Base-by-base conservation (phyloP, 2,113 vertebrate species). In the Toxostoma redivivum region DNA sequence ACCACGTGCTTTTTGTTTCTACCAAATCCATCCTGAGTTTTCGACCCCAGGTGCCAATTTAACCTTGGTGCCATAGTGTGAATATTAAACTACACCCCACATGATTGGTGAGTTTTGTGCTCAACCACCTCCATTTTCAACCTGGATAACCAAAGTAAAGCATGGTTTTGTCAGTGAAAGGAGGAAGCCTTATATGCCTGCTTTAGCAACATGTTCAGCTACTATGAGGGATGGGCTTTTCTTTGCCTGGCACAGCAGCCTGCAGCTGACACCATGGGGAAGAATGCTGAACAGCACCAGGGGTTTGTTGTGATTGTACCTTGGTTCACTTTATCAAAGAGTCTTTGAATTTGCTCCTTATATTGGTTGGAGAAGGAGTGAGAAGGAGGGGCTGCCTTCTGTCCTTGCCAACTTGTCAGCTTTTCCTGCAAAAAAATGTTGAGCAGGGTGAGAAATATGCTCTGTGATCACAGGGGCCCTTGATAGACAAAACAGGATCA, bases 381-480 rank as follows among this genome's bases (percentile, higher is more conserved):
- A 81, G 48, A 90, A 90, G 80, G 95, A 95, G 56, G 53, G 82
- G 76, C 61, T 92, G 71, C 71, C 61, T 66, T 64, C 66, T 80
- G 70, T 90, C 81, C 87, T 91, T 95, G 94, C 90, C 91, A 97
- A 23, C 42, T 91, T 88, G 79, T 86, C 93, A 95, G 78, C 37
- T 92, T 54, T 91, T 91, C 22, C 70, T 5, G 14, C 62, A 94
- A 78, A 81, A 81, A 95, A 94, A 83, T 38, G 58, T 94, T 91
- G 70, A 96, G 66, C 84, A 86, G 90, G 58, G 74, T 91, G 93
- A 97, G 90, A 97, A 96, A 95, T 96, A 96, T 70, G 79, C 78
- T 96, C 87, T 96, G 93, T 81, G 94, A 97, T 95, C 93, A 88
- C 93, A 95, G 73, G 77, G 84, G 78, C 84, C 54, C 89, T 89